Conservation (phyloP, 2,888 invertebrate species). For the Tridacna crocea region DNA sequence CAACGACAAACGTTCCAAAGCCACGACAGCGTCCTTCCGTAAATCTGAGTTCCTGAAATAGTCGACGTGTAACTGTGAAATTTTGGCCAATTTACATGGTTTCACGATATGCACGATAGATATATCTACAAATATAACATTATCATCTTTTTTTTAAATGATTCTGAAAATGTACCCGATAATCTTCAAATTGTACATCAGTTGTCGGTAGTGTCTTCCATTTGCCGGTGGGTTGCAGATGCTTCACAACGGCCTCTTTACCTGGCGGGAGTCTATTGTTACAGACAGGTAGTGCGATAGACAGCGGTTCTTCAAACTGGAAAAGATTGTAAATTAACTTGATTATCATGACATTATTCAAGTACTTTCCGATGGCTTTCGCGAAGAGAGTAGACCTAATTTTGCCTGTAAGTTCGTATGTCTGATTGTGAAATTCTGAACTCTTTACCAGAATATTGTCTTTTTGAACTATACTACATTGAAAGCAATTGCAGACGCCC, state of each 20-base stretch:
- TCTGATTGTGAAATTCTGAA: no score
- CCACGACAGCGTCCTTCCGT: conserved; percentile 70
- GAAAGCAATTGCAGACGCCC: no score
- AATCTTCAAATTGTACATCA: conserved; percentile 75
- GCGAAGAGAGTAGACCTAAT: no score
- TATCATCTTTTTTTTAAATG: no score
- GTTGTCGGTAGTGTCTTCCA: conserved; percentile 73
- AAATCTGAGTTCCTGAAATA: conserved; percentile 76
- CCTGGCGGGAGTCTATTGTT: conserved; percentile 69
- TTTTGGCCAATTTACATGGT: not conserved
- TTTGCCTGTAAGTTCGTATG: no score
- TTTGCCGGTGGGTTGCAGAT: conserved; percentile 53
- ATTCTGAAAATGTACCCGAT: conserved; percentile 57
- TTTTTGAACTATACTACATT: no score
- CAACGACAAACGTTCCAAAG: conserved; percentile 74
- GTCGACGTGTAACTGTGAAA: not conserved
- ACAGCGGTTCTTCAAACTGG: conserved; percentile 76
- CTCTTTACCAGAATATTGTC: no score
- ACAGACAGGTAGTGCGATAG: conserved; percentile 76
- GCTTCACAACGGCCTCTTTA: conserved; percentile 75
- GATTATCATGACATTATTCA: no score
- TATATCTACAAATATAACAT: no score
- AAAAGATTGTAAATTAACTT: conserved; percentile 4
- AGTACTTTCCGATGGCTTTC: no score
- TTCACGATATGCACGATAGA: no score